Evolutionary conservation across 2,797 vertebrate genomes (phyloP), one percentile per base, ranked within the genome.

Genomic region (Triplophysa yarkandensis): DNA sequence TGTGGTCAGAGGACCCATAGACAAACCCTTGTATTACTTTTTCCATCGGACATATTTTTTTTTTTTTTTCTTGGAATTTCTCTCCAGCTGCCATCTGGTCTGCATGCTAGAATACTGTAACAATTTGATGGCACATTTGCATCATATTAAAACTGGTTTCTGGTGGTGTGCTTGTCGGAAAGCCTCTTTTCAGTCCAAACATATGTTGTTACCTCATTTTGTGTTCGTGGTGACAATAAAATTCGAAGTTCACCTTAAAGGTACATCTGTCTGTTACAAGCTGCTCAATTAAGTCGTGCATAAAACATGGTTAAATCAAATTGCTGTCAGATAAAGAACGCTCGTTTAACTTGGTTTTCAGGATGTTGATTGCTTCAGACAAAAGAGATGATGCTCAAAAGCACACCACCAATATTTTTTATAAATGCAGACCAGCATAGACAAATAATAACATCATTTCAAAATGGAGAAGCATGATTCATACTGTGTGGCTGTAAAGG

Each of bases 81-180:
- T 46, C 14, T 34, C 46, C 48, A 63, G 44, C 17, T 48, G 27
- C 13, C 6, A 63, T 54, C 77, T 73, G 69, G 63, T 74, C 67
- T 77, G 66, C 55, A 79, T 71, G 54, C 50, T 69, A 25, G 30
- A 43, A 58, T 61, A 70, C 62, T 57, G 55, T 46, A 19, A 46
- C 0, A 17, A 3, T 46, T 30, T 21, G 25, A 1, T 11, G 7
- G 11, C 64, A 60, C 41, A 17, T 28, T 69, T 61, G 27, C 48
- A 61, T 39, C 68, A 58, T 77, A 55, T 68, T 16, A 41, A 71
- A 32, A 21, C 21, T 17, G 39, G 23, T 43, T 68, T 64, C 30
- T 65, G 63, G 60, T 78, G 77, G 30, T 65, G 68, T 4, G 1
- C 71, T 78, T 65, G 3, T 64, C 63, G 57, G 54, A 65, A 9